Percentiles rank a stretch among this genome's conserved stretches.
These are phyloP conservation scores for Pollimyrus isidori DNA, from an alignment of 2,113 vertebrate species.

Conservation along the genomic window DNA sequence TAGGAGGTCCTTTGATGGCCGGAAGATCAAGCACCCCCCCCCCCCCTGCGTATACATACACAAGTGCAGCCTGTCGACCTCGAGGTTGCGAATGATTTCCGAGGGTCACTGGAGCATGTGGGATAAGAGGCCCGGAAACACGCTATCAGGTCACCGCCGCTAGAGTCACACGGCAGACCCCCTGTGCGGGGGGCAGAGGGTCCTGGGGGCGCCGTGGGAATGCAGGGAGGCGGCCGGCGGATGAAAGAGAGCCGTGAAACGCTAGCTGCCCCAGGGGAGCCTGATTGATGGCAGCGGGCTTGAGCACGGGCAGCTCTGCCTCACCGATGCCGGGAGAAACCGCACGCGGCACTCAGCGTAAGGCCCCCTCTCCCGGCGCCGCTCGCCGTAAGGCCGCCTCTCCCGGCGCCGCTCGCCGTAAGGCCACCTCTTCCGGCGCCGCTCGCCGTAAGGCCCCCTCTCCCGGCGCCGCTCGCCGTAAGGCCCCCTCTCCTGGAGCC, in stretches of 20 bases:
- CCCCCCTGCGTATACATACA: not conserved
- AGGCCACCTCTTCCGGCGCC: not conserved
- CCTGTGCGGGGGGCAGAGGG: not conserved
- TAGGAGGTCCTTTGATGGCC: slow-evolving; percentile 29
- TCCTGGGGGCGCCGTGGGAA: not conserved
- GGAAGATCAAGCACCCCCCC: not conserved
- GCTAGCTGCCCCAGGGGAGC: not conserved
- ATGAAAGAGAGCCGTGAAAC: not conserved
- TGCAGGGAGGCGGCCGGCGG: not conserved
- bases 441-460: no score
- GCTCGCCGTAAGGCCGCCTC: no score
- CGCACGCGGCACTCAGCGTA: no score
- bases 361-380: not conserved
- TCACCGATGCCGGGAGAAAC: not conserved
- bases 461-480: not conserved
- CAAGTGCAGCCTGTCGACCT: not conserved
- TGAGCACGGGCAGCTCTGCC: not conserved
- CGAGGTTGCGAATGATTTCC: slow-evolving; percentile 32
- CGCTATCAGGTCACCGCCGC: slow-evolving; percentile 32
- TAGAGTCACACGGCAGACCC: not conserved
- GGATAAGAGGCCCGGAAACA: slow-evolving; percentile 39
- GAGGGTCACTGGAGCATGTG: slow-evolving; percentile 9
- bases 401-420: not conserved
- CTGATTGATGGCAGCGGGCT: not conserved
- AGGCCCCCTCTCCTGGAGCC: not conserved